A percentile compares a stretch with the other conserved stretches of the same genome.
These are phyloP conservation scores for Macrophya annulata DNA, from an alignment of 2,888 invertebrate genomes.

Conservation along the genomic window DNA sequence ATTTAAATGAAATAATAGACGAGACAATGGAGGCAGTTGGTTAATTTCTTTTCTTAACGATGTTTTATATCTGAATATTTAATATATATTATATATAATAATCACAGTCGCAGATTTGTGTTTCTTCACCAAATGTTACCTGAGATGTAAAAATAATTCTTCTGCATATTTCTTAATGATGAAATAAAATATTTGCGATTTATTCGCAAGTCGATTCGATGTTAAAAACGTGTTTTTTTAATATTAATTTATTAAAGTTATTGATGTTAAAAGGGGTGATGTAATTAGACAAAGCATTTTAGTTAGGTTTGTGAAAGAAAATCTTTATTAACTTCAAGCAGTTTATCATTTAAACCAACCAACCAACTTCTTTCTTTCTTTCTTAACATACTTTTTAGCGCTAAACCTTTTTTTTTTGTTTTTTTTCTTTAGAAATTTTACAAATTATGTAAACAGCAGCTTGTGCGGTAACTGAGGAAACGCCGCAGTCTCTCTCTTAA, in stretches of 20 bases:
- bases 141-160: too few relatives aligned
- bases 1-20: slow-evolving; percentile 84
- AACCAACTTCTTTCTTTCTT: neutral
- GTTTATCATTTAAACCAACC: neutral
- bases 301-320: slow-evolving; percentile 16
- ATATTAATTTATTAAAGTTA: neutral
- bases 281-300: neutral
- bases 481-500: slow-evolving; percentile 1
- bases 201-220: neutral
- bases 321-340: slow-evolving; percentile 26
- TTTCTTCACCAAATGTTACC: too few relatives aligned
- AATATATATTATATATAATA: neutral
- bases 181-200: neutral
- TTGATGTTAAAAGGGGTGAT: neutral
- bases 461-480: neutral
- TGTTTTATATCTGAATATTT: neutral
- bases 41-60: neutral
- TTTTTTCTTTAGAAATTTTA: slow-evolving; percentile 13
- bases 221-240: neutral
- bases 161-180: neutral
- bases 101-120: neutral
- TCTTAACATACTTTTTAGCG: neutral
- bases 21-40: slow-evolving; percentile 67
- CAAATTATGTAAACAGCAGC: slow-evolving; percentile 24
- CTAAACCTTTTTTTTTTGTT: neutral